Conservation (phyloP, 2,888 invertebrate species). For the Aspidapion aeneum region DNA sequence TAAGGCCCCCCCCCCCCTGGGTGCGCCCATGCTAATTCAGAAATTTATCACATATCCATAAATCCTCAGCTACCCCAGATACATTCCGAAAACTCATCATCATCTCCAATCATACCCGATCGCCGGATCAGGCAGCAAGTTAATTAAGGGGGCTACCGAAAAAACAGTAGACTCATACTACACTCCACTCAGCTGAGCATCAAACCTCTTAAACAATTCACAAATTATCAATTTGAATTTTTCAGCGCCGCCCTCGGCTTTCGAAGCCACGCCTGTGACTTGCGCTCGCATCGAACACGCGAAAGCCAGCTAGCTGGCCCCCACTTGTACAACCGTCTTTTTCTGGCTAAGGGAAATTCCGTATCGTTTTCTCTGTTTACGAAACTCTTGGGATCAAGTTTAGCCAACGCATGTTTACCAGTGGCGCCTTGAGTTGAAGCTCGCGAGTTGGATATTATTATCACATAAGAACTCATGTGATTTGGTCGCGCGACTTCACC, state of each 20-base stretch:
- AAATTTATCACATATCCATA: no score
- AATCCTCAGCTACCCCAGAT: no score
- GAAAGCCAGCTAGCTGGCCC: constrained; percentile 32
- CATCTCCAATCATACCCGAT: not conserved
- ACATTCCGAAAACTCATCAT: not conserved
- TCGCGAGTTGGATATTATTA: constrained; percentile 45
- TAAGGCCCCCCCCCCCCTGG: no score
- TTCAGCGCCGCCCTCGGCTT: constrained; percentile 42
- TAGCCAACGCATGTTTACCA: constrained; percentile 57
- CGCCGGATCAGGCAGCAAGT: not conserved
- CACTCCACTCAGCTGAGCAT: constrained; percentile 43
- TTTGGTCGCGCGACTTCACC: constrained; percentile 38
- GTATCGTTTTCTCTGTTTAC: constrained; percentile 27
- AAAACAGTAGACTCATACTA: constrained; percentile 33
- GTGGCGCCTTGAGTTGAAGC: constrained; percentile 48
- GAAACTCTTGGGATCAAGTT: constrained; percentile 47
- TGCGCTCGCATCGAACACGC: constrained; percentile 38
- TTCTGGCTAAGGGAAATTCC: constrained; percentile 34
- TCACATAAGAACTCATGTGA: constrained; percentile 49
- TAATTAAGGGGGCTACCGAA: constrained; percentile 41
- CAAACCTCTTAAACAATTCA: constrained; percentile 51
- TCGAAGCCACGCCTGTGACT: constrained; percentile 46
- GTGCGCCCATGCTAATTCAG: no score
- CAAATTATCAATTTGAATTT: constrained; percentile 49
- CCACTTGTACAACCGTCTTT: constrained; percentile 26